Evolutionary conservation across 92 coral and sea anemone genomes (phyloP).

Genomic region (Paramuricea clavata): DNA sequence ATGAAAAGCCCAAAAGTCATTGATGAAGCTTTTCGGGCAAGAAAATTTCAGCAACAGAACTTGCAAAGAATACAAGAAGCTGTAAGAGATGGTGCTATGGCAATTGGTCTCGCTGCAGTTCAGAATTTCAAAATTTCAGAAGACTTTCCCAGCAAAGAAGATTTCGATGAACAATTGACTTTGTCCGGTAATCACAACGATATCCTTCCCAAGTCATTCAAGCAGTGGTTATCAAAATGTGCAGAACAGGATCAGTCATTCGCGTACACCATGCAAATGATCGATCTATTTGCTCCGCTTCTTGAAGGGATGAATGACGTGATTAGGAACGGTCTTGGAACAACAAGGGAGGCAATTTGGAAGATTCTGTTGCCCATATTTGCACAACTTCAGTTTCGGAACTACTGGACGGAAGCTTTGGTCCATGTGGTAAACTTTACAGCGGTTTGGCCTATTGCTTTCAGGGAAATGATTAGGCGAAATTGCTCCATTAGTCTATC

Average conservation of each 20-base stretch:
- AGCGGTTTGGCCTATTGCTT: constrained; percentile 59
- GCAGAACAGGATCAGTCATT: constrained; percentile 21
- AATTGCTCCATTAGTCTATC: neutral
- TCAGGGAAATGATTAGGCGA: constrained; percentile 27
- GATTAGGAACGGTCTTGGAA: constrained; percentile 45
- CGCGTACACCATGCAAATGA: constrained; percentile 28
- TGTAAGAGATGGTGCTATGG: no score
- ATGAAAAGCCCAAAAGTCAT: neutral
- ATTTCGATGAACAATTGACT: no score
- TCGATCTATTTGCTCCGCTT: constrained; percentile 52
- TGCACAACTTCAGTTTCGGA: constrained; percentile 34
- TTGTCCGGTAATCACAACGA: constrained; percentile 37
- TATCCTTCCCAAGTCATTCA: neutral
- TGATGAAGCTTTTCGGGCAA: neutral
- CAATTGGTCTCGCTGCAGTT: no score
- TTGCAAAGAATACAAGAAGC: no score
- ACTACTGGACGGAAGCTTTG: constrained; percentile 63
- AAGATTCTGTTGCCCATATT: constrained; percentile 39
- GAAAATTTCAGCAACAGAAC: no score
- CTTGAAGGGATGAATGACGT: constrained; percentile 27
- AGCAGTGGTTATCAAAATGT: constrained; percentile 16
- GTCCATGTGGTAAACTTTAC: constrained; percentile 36
- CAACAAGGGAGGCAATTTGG: constrained; percentile 51
- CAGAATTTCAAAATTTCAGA: no score
- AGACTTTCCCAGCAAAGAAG: no score